Conservation (phyloP, 1,140 invertebrate genomes). For the Drosophila sproati region DNA sequence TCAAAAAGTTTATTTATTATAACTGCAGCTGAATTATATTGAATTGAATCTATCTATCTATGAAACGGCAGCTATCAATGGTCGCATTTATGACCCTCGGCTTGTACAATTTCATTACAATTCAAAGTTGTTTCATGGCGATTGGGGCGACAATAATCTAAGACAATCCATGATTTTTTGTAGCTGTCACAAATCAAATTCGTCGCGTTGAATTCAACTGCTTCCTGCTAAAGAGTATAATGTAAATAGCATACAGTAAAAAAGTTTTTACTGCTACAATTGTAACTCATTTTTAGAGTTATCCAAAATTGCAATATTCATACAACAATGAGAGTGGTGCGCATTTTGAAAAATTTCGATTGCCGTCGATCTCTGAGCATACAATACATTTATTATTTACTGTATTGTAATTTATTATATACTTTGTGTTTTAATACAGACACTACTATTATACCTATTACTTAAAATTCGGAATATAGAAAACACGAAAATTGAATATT, state of each 20-base stretch:
- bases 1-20: not conserved
- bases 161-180: conserved; percentile 12
- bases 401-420: no score
- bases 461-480: no score
- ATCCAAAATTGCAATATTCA: not conserved
- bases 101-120: conserved; percentile 1
- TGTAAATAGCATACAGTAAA: no score
- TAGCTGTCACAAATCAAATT: conserved; percentile 16
- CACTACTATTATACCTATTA: no score
- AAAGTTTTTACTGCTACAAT: no score
- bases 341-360: not conserved
- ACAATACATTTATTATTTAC: no score
- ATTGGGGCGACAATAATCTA: conserved; percentile 16
- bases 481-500: no score
- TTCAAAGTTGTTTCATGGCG: conserved; percentile 8
- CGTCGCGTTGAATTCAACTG: conserved; percentile 7
- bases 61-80: conserved; percentile 1
- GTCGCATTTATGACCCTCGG: conserved; percentile 14
- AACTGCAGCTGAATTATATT: not conserved
- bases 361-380: no score
- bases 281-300: not conserved
- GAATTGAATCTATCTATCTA: no score
- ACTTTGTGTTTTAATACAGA: no score
- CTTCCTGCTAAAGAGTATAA: not conserved
- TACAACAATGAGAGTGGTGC: not conserved